These are phyloP conservation scores for Polypterus senegalus DNA, from an alignment of 2,113 vertebrate species.

Conservation along the genomic window DNA sequence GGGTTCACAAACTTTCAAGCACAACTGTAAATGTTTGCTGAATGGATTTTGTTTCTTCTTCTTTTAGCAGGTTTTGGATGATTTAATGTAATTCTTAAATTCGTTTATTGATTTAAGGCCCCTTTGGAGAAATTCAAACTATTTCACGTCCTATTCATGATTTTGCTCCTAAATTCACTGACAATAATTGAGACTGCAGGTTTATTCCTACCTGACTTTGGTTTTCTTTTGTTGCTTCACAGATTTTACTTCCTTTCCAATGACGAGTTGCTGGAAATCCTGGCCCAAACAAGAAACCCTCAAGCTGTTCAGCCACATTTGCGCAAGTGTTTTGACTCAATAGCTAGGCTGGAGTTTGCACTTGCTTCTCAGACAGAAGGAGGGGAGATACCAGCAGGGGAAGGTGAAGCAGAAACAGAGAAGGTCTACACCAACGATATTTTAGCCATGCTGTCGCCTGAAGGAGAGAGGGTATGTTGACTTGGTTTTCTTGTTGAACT, in stretches of 20 bases:
- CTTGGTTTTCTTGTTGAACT: neutral
- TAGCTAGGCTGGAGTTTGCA: conserved; percentile 60
- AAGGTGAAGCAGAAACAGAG: conserved; percentile 46
- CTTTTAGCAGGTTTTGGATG: too few species aligned
- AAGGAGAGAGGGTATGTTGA: conserved; percentile 57
- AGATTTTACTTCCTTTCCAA: conserved; percentile 80
- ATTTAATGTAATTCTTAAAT: too few species aligned
- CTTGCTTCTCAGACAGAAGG: conserved; percentile 27
- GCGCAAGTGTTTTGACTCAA: conserved; percentile 71
- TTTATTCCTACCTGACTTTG: neutral
- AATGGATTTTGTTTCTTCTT: too few species aligned
- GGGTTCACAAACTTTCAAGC: too few species aligned
- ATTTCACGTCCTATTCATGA: too few species aligned
- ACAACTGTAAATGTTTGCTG: too few species aligned
- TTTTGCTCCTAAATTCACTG: too few species aligned
- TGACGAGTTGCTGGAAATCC: conserved; percentile 70
- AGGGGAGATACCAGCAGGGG: conserved; percentile 14
- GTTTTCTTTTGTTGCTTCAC: neutral
- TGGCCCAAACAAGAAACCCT: conserved; percentile 70
- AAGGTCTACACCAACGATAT: conserved; percentile 59
- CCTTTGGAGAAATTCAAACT: too few species aligned
- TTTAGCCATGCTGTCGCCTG: conserved; percentile 66
- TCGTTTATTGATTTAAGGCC: too few species aligned
- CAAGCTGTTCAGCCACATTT: conserved; percentile 72
- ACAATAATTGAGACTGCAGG: too few species aligned